Base-by-base conservation (phyloP, 2,888 invertebrate species). In the Molorchus minor region DNA sequence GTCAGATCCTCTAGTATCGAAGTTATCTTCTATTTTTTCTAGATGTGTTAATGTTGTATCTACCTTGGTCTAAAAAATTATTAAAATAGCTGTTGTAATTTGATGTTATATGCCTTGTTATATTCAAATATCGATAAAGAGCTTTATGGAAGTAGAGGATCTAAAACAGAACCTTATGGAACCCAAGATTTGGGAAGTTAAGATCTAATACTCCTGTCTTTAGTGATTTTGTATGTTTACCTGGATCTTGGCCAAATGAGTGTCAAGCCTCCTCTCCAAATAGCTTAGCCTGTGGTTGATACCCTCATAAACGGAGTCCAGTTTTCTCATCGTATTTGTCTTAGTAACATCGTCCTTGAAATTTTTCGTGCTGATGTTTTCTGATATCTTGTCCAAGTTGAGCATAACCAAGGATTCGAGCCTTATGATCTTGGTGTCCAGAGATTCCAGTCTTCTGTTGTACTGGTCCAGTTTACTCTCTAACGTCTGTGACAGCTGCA, bases 401-500 rank as follows among this genome's bases (percentile, higher is more conserved):
- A 76, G 61, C 59, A 76, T 75, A 10, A 81, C 63, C 30, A 79
- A 65, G 0, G 77, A 72, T 66, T 83, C 82, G 16, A 82, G 62
- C 43, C 81, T 68, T 1, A 76, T 75, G 1, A 83, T 69, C 67
- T 81, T 79, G 17, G 64, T 64, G 54, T 77, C 79, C 17, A 84
- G 73, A 15, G 76, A 75, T 46, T 82, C 83, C 58, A 83, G 70
- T 65, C 81, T 77, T 61, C 81, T 71, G 29, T 77, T 75, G 58
- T 82, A 78, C 58, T 78, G 79, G 56, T 83, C 82, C 29, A 83
- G 70, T 65, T 82, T 77, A 15, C 78, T 71, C 59, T 80, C 79
- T 35, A 81, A 62, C 20, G 80, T 74, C 10, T 79, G 73, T 4
- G 77, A 70, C 46, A 77, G 72, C 54, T 80, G 76, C 64, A 77